Base-by-base conservation (phyloP, 2,797 vertebrate species). In the Percopsis omiscomaycus region DNA sequence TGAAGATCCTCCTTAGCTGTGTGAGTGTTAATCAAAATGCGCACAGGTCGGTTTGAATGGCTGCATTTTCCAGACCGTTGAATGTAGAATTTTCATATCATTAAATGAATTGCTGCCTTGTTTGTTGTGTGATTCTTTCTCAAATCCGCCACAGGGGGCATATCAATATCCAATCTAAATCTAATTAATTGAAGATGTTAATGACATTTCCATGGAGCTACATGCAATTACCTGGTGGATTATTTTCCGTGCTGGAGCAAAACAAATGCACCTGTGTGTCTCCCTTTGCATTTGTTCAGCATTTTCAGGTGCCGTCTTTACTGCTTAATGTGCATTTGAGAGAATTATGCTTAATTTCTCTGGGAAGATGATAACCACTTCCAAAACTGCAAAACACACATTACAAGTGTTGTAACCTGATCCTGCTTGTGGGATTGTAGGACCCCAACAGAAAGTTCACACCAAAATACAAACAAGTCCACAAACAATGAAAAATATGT, bases 11-110 rank as follows among this genome's bases (percentile, higher is more conserved):
- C 13, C 45, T 73, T 61, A 74, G 55, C 27, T 59, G 15, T 10
- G 52, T 5, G 53, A 52, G 62, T 63, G 62, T 55, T 81, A 71
- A 86, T 78, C 49, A 67, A 42, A 68, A 30, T 42, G 14, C 13
- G 47, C n/a, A 46, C 14, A 57, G 16, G 68, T 66, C 15, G 55
- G 55, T 69, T 47, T 54, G 5, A 57, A 61, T 69, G 22, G 30
- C 59, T 37, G 30, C 6, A 44, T 30, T 66, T 59, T 54, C 32
- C 32, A 37, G 1, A 37, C 32, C 32, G 32, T 37, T 37, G 32
- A 37, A 5, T 37, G 32, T 37, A 37, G 32, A 37, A 37, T 37
- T 37, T 37, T 37, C 32, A 37, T 37, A 8, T 8, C 32, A 37
- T 37, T 37, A 8, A 37, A 37, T 8, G 32, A 37, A 37, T 37